A percentile compares a stretch with the other conserved stretches of the same genome.
Conservation (phyloP, 2,888 invertebrate species). For the Dysmachus trigonus region DNA sequence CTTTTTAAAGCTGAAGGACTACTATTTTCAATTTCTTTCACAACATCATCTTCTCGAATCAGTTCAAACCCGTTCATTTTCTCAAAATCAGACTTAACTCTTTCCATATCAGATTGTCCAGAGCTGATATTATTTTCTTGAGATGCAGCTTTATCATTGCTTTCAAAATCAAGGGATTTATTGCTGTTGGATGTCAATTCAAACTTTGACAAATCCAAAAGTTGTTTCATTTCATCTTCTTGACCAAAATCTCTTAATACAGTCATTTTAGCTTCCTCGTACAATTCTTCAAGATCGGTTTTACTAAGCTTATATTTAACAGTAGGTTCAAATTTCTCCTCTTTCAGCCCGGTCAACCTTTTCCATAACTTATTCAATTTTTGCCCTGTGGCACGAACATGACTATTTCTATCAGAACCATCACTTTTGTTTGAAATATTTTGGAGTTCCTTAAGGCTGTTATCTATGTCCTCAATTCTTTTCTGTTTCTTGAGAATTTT, state of each 20-base stretch:
- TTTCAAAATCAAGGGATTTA: neutral
- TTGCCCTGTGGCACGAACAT: conserved; percentile 58
- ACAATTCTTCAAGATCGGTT: conserved; percentile 62
- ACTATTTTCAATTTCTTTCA: neutral
- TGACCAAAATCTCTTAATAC: conserved; percentile 56
- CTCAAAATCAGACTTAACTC: neutral
- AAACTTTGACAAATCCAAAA: neutral
- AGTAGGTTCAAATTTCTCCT: conserved; percentile 61
- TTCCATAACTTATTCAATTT: conserved; percentile 65
- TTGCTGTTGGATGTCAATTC: conserved; percentile 2
- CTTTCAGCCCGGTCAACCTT: conserved; percentile 62
- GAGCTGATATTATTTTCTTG: conserved; percentile 56
- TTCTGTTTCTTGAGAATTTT: conserved; percentile 53
- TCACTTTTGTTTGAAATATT: conserved; percentile 51
- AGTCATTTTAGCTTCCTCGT: conserved; percentile 62
- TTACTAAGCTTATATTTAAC: conserved; percentile 63
- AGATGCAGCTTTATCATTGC: conserved; percentile 53
- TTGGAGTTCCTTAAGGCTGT: conserved; percentile 57
- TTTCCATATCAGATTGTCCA: conserved; percentile 52
- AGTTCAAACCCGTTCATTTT: neutral
- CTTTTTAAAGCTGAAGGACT: neutral
- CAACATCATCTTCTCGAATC: neutral
- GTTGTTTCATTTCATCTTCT: conserved; percentile 50
- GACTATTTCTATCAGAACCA: conserved; percentile 47
- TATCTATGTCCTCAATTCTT: conserved; percentile 58